A percentile compares a stretch with the other conserved stretches of the same genome.
Conservation (phyloP, 2,888 invertebrate species). For the Yponomeuta cagnagella region DNA sequence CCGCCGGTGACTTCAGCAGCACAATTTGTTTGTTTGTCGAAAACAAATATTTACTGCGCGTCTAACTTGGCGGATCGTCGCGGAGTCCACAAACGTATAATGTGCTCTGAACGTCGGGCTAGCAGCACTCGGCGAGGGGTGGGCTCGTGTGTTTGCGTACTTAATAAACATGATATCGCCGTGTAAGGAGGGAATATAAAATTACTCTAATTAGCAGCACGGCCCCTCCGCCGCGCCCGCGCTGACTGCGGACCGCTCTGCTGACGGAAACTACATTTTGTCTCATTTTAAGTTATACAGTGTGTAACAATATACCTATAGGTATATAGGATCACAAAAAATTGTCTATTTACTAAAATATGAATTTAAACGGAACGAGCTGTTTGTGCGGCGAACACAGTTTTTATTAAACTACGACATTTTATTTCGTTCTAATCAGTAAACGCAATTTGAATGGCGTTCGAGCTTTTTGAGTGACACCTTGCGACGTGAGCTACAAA, state of each 20-base stretch:
- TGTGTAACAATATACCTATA: not conserved
- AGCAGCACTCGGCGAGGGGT: not conserved
- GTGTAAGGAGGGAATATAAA: slow-evolving; percentile 1
- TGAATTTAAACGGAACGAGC: no score
- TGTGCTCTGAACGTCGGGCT: no score
- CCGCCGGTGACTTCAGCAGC: no score
- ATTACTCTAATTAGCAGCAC: slow-evolving; percentile 5
- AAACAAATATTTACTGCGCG: not conserved
- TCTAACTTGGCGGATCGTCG: no score
- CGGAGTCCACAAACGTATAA: no score
- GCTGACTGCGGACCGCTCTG: not conserved
- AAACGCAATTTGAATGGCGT: no score
- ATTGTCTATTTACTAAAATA: no score
- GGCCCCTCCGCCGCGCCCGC: not conserved
- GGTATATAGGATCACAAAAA: not conserved
- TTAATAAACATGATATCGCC: slow-evolving; percentile 3
- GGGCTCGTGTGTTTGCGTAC: not conserved
- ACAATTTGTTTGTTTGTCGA: not conserved
- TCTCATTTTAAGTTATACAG: not conserved
- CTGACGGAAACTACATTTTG: not conserved
- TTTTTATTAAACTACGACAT: no score
- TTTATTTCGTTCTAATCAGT: no score
- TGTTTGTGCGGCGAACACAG: no score
- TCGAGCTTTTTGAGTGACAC: no score
- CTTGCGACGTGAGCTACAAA: no score